Percentiles rank a stretch among this genome's conserved stretches.
Conservation (phyloP, 2,888 invertebrate species). For the Dorcus parallelipipedus region DNA sequence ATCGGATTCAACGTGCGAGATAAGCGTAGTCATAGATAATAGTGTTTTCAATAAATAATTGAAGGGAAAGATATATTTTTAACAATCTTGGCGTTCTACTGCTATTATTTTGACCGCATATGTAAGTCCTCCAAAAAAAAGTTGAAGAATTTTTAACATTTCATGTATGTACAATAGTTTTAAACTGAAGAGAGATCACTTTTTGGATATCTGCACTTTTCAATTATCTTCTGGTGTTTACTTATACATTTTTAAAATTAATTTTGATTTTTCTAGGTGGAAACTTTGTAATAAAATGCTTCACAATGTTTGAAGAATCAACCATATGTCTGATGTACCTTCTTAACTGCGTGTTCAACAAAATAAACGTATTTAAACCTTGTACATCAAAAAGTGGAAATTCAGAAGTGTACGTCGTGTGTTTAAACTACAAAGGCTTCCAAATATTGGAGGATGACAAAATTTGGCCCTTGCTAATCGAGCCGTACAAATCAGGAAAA, state of each 20-base stretch:
- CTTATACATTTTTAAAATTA: conserved; percentile 1
- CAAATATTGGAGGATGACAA: conserved; percentile 24
- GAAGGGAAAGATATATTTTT: no score
- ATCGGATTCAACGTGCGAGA: no score
- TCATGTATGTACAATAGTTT: no score
- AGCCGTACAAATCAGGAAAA: conserved; percentile 48
- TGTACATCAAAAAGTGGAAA: conserved; percentile 92
- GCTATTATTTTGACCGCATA: no score
- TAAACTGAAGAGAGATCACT: no score
- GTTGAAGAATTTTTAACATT: neutral
- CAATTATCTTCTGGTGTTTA: no score
- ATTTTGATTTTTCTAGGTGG: conserved; percentile 57
- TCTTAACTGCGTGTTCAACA: conserved; percentile 69
- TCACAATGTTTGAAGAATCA: conserved; percentile 84
- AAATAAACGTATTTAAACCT: conserved; percentile 80
- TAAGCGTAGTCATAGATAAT: no score
- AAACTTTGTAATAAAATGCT: conserved; percentile 80
- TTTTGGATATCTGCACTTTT: no score
- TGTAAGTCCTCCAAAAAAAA: no score
- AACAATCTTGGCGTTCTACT: no score
- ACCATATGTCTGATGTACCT: conserved; percentile 77
- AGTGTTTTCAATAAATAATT: no score
- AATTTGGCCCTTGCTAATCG: conserved; percentile 44
- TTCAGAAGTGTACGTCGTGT: conserved; percentile 87
- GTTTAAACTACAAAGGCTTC: conserved; percentile 59